Base-by-base conservation (phyloP, 2,888 invertebrate species). In the Drosophila setosimentum region DNA sequence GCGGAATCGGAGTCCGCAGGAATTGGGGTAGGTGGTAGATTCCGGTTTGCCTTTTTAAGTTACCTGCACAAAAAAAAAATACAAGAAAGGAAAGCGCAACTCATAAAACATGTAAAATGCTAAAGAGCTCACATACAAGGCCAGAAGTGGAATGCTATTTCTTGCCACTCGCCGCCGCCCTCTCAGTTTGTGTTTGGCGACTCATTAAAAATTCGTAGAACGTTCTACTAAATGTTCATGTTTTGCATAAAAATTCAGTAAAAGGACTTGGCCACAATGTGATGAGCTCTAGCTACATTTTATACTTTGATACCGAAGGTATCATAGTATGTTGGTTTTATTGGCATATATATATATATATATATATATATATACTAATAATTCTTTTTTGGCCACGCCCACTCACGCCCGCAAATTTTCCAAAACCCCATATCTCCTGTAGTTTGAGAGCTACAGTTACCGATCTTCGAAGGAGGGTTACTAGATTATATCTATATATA, bases 171-270 rank as follows among this genome's bases (percentile, higher is more conserved):
- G 3, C 30, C 21, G 5, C 2, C 35, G 4, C 16, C 21, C 21
- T 21, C 45, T 30, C 30, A 24, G 35, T 55, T 32, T 49, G 33
- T n/a, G 63, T 66, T 78, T 42, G 72, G 49, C 45, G 63, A 64
- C 88, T 91, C 91, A 92, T 91, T 89, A 91, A 90, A 91, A 91
- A 91, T 91, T 91, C 91, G 73, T 76, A 78, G 83, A 91, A 76
- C 91, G 91, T 91, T 91, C 79, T 75, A 91, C 90, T 91, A 91
- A 91, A 89, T 89, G 91, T 88, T 90, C 91, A 91, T 91, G 92
- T 87, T 90, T 91, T 82, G 92, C 90, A 91, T 91, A 91, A 91
- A 89, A 91, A 83, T 83, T 82, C 80, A 57, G 76, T 72, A 64
- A 82, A 78, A 71, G 76, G 55, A 79, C 72, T 58, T 58, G 64